Evolutionary conservation across 92 coral and sea anemone species (phyloP).

Genomic region (Actinernus sp.): DNA sequence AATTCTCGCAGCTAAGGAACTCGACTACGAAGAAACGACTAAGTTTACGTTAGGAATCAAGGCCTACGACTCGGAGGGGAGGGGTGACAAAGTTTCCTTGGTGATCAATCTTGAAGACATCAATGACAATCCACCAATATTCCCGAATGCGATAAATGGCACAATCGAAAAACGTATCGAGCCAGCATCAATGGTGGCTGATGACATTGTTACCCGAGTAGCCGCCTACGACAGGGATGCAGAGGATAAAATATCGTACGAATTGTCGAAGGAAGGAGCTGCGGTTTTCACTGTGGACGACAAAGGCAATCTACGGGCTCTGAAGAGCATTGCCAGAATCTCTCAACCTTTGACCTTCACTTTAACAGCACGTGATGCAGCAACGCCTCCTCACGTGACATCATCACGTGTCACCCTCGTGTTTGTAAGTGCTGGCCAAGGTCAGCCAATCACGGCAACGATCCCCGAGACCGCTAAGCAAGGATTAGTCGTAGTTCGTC

Average conservation of each 20-base stretch:
- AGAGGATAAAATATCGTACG: constrained; percentile 55
- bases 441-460: constrained; percentile 24
- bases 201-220: constrained; percentile 52
- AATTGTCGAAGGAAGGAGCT: constrained; percentile 55
- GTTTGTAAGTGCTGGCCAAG: constrained; percentile 48
- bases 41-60: constrained; percentile 41
- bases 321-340: constrained; percentile 34
- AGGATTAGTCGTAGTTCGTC: constrained; percentile 44
- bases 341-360: constrained; percentile 52
- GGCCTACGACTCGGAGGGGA: constrained; percentile 64
- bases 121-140: constrained; percentile 73
- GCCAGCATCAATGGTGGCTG: constrained; percentile 27
- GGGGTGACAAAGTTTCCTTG: constrained; percentile 54
- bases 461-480: constrained; percentile 59
- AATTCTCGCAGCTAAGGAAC: constrained; percentile 41
- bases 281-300: constrained; percentile 49
- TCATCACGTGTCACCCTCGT: constrained; percentile 55
- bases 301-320: constrained; percentile 55
- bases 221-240: constrained; percentile 70
- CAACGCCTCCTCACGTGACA: constrained; percentile 58
- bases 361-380: constrained; percentile 63
- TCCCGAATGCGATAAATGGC: constrained; percentile 39
- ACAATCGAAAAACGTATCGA: constrained; percentile 31
- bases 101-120: constrained; percentile 58
- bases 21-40: constrained; percentile 63